Conservation (phyloP, 2,888 invertebrate species). For the Chouioia cunea region DNA sequence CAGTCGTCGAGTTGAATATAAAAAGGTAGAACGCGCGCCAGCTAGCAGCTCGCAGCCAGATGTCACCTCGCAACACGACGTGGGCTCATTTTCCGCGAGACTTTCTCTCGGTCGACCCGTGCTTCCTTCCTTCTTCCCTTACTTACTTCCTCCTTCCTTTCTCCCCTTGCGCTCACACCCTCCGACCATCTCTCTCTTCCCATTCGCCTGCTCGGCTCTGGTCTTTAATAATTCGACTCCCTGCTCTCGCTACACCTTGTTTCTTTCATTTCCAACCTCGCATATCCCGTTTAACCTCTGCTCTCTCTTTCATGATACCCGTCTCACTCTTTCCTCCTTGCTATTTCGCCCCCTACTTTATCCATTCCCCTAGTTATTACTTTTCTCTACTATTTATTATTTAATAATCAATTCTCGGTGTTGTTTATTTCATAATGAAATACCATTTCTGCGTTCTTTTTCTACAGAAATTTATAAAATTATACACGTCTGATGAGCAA, state of each 20-base stretch:
- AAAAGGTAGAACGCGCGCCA: slow-evolving; percentile 52
- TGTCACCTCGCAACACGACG: slow-evolving; percentile 51
- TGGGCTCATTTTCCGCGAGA: slow-evolving; percentile 48
- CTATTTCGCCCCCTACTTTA: slow-evolving; percentile 7
- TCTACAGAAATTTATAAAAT: no score
- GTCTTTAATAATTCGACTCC: no score
- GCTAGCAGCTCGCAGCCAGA: slow-evolving; percentile 53
- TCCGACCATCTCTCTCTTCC: neutral
- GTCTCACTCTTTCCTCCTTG: slow-evolving; percentile 27
- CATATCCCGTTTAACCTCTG: slow-evolving; percentile 37
- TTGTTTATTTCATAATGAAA: no score
- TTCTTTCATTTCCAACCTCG: slow-evolving; percentile 43
- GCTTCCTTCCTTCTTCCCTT: slow-evolving; percentile 2
- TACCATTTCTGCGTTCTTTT: no score
- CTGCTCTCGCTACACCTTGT: slow-evolving; percentile 28
- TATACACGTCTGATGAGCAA: no score
- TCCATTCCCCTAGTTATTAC: no score
- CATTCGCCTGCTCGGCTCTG: no score
- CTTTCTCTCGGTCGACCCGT: slow-evolving; percentile 42
- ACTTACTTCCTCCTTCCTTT: neutral
- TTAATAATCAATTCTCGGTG: no score
- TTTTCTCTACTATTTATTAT: no score
- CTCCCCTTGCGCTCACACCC: slow-evolving; percentile 20
- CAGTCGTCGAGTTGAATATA: slow-evolving; percentile 55
- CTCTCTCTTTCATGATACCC: neutral